Evolutionary conservation across 2,888 invertebrate species (phyloP).

Genomic region (Eudasyphora cyanicolor): DNA sequence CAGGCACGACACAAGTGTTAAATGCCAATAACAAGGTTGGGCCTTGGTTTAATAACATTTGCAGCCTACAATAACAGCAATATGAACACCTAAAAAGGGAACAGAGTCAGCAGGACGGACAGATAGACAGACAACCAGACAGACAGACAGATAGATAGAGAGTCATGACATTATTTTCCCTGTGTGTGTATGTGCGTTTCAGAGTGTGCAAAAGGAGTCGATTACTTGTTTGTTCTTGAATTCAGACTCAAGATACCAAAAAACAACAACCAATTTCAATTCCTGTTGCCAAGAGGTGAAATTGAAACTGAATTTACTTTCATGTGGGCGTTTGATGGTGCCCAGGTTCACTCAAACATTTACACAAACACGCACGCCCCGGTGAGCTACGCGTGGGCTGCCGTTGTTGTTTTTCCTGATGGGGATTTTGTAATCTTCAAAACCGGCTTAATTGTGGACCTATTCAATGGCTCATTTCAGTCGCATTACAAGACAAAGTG

Average conservation of each 20-base stretch:
- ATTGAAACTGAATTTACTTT: conserved; percentile 16
- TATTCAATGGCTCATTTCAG: background rate
- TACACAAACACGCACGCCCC: background rate
- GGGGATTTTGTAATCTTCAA: background rate
- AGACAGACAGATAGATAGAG: background rate
- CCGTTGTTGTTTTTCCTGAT: background rate
- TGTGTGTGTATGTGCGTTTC: too few relatives aligned
- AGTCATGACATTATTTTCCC: background rate
- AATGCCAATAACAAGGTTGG: conserved; percentile 47
- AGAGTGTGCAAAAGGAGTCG: background rate
- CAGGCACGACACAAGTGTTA: conserved; percentile 18
- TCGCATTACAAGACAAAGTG: background rate
- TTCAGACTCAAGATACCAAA: too few relatives aligned
- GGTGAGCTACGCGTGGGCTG: background rate
- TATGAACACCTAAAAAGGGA: background rate
- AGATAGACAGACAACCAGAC: background rate
- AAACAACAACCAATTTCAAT: background rate
- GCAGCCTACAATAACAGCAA: conserved; percentile 8
- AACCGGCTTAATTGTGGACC: conserved; percentile 12
- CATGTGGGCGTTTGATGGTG: conserved; percentile 26
- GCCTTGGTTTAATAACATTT: conserved; percentile 43
- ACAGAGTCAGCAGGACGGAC: background rate
- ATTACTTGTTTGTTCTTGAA: background rate
- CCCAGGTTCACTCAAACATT: background rate
- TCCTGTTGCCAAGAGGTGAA: conserved; percentile 20